phyloP scores from a whole-genome alignment of 2,888 invertebrate species.

The Atethmia centrago region DNA sequence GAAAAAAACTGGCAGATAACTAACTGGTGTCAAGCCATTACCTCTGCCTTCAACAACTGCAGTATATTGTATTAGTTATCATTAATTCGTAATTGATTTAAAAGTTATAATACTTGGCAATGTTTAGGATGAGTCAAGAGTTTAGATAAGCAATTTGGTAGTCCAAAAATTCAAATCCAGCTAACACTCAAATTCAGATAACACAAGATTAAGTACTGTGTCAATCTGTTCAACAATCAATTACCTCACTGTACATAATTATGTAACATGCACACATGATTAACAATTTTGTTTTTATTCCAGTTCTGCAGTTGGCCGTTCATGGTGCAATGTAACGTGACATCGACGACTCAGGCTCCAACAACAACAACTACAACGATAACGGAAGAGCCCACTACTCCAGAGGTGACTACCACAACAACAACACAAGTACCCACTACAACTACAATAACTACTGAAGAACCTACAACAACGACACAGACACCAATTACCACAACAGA shows the following conservation, averaged over 20 bases:
- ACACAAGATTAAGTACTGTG: not conserved
- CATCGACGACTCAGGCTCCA: conserved; percentile 22
- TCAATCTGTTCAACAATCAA: not conserved
- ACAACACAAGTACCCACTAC: not conserved
- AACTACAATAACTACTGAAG: not conserved
- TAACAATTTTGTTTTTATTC: not conserved
- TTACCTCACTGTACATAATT: not conserved
- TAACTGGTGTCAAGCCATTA: no score
- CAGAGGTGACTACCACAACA: conserved; percentile 2
- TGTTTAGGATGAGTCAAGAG: not conserved
- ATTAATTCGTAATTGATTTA: not conserved
- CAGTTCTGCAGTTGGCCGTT: conserved; percentile 46
- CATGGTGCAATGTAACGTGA: conserved; percentile 38
- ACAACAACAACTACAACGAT: conserved; percentile 10
- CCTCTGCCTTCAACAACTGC: not conserved
- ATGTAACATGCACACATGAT: no score
- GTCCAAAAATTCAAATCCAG: not conserved
- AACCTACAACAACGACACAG: not conserved
- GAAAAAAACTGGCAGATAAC: no score
- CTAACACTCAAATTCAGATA: not conserved
- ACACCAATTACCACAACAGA: not conserved
- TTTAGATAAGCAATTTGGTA: no score
- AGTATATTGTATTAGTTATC: not conserved
- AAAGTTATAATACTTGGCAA: not conserved
- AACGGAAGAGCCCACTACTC: not conserved